Conservation (phyloP, 2,888 invertebrate species). For the Xestia ashworthii region DNA sequence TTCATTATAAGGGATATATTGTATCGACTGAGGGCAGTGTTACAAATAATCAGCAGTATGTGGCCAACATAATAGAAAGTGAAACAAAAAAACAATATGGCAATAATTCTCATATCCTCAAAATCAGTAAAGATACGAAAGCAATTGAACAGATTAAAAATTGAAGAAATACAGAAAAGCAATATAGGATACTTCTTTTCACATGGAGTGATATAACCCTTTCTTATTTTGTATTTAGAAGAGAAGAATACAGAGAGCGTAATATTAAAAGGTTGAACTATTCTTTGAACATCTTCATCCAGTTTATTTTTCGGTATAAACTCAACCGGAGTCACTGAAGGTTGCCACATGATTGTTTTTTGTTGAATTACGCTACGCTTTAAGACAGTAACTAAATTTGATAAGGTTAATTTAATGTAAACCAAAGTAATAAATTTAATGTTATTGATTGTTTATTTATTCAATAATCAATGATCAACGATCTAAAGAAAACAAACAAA, state of each 20-base stretch:
- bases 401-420: not conserved
- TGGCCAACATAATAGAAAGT: not conserved
- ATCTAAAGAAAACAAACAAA: too few species aligned
- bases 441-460: not conserved
- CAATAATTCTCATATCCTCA: not conserved
- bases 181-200: not conserved
- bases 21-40: not conserved
- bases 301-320: not conserved
- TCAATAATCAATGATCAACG: too few species aligned
- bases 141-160: not conserved
- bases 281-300: not conserved
- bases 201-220: not conserved
- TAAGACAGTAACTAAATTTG: not conserved
- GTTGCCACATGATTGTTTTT: not conserved
- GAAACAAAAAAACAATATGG: not conserved
- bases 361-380: not conserved
- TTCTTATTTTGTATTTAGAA: slow-evolving; percentile 1
- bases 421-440: not conserved
- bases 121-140: not conserved
- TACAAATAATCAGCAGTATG: not conserved
- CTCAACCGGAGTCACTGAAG: not conserved
- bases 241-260: not conserved
- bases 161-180: not conserved
- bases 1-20: not conserved
- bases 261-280: not conserved